Evolutionary conservation across 2,113 vertebrate species (phyloP).

Genomic region (Melanostigma gelatinosum): DNA sequence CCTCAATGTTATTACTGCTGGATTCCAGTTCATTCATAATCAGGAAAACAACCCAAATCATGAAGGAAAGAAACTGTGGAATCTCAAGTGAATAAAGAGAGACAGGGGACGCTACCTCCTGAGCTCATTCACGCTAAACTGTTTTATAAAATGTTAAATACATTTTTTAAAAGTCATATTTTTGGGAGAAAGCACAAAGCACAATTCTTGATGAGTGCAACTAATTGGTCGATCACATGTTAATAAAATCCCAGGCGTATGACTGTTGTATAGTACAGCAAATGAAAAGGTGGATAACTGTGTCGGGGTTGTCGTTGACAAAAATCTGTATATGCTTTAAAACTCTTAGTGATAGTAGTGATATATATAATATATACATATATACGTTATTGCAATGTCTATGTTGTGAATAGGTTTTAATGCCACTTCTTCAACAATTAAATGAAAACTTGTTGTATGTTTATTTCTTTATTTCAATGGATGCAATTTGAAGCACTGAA

Average conservation of each 20-base stretch:
- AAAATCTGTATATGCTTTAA: too few species aligned
- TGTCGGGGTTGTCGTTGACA: too few species aligned
- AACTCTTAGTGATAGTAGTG: too few species aligned
- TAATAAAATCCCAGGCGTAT: conserved; percentile 8
- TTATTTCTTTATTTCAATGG: background rate
- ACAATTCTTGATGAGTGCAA: too few species aligned
- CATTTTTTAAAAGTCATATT: too few species aligned
- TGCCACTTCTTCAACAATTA: background rate
- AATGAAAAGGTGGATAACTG: conserved; percentile 8
- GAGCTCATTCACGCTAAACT: background rate
- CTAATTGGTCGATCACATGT: background rate
- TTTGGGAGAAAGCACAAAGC: too few species aligned
- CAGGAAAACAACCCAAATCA: background rate
- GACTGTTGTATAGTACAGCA: background rate
- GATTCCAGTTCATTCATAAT: conserved; percentile 13
- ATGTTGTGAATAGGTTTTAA: background rate
- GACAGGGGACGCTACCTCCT: background rate
- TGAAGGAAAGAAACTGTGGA: background rate
- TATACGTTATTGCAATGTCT: too few species aligned
- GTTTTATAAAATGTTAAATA: too few species aligned
- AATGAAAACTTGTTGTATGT: background rate
- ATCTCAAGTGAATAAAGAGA: background rate
- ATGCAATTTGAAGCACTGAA: background rate
- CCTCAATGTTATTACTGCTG: conserved; percentile 3
- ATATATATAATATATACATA: too few species aligned